These are phyloP conservation scores for Drosophila sp. DNA, from an alignment of 1,140 invertebrate genomes.

Conservation along the genomic window DNA sequence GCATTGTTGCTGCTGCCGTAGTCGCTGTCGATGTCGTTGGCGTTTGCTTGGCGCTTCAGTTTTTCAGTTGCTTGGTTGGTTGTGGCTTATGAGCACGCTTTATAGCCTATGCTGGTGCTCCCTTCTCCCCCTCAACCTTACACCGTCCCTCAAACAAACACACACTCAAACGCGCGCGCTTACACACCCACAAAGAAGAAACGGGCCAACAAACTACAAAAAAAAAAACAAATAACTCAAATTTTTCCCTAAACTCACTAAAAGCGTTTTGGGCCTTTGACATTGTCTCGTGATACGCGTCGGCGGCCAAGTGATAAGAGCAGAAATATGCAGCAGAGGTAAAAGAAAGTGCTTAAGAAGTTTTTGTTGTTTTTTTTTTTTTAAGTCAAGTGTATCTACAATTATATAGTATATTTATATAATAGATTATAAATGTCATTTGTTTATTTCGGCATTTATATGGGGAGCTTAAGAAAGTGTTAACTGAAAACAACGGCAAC, in stretches of 20 bases:
- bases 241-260: not conserved
- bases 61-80: slow-evolving; percentile 50
- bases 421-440: slow-evolving; percentile 29
- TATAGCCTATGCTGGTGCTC: slow-evolving; percentile 26
- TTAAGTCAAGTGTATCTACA: slow-evolving; percentile 26
- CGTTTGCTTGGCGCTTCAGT: slow-evolving; percentile 29
- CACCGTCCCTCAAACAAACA: not conserved
- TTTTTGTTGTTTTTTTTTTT: not conserved
- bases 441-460: slow-evolving; percentile 66
- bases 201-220: slow-evolving; percentile 9
- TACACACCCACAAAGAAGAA: not conserved
- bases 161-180: not conserved
- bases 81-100: slow-evolving; percentile 53
- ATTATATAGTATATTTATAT: slow-evolving; percentile 34
- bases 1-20: slow-evolving; percentile 29
- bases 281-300: slow-evolving; percentile 58
- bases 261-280: slow-evolving; percentile 20
- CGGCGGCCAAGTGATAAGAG: slow-evolving; percentile 61
- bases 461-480: slow-evolving; percentile 62
- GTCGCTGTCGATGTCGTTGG: slow-evolving; percentile 23
- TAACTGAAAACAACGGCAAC: slow-evolving; percentile 27
- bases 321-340: slow-evolving; percentile 70
- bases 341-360: slow-evolving; percentile 42
- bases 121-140: slow-evolving; percentile 9
- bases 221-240: not conserved